Base-by-base conservation (phyloP, 2,113 vertebrate species). In the Caloenas nicobarica region DNA sequence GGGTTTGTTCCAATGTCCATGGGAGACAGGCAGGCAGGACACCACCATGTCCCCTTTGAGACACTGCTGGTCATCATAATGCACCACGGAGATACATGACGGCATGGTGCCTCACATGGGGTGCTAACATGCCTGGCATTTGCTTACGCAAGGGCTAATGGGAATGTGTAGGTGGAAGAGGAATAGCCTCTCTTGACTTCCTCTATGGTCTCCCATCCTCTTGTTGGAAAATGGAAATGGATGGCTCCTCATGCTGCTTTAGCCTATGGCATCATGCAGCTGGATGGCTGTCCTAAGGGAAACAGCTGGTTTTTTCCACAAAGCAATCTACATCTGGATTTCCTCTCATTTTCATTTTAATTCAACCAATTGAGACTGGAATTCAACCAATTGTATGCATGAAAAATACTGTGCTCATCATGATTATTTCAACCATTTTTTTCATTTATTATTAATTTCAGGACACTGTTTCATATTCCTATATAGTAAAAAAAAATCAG, bases 301-400 rank as follows among this genome's bases (percentile, higher is more conserved):
- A 78, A 70, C 53, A 44, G 29, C 29, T 51, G 44, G 18, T 46
- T 3, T 58, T 58, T 79, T 79, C 61, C n/a, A 84, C 56, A 79
- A 57, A 93, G 57, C 44, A 48, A 61, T 79, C 48, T 76, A 58
- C 57, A 57, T 58, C 77, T 93, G 60, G 26, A 56, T 95, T 93
- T 84, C 26, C 10, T 84, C 74, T 76, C 51, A 48, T 83, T 91
- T 86, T 83, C 62, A 58, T 82, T 90, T 86, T 66, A 18, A 81
- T 76, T 91, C 44, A 46, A 46, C 44, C 44, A 19, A 19, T 76
- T 85, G 31, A 81, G 42, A 38, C 42, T 74, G 60, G 57, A 88
- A 81, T 31, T 29, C 60, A 93, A 81, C 48, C 40, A 86, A 71
- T 15, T 68, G 24, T 38, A 81, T 61, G 57, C 26, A 50, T 57